phyloP scores from a whole-genome alignment of 2,797 vertebrate genomes.

The Myotis vivesi region DNA sequence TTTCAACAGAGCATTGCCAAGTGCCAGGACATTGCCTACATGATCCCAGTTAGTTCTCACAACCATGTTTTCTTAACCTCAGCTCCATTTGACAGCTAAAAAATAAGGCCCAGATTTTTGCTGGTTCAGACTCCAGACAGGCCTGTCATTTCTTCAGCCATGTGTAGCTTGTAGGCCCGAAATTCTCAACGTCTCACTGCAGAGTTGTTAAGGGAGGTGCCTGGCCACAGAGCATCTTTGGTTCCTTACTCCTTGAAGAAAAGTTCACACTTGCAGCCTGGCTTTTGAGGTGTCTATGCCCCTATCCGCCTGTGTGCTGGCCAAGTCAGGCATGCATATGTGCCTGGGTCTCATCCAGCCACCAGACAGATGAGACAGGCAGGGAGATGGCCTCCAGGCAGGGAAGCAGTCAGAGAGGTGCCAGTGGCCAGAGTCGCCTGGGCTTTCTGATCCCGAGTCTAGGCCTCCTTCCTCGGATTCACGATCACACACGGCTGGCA shows the following conservation, averaged over 20 bases:
- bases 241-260: not conserved
- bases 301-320: not conserved
- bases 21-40: not conserved
- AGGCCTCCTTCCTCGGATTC: not conserved
- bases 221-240: not conserved
- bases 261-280: not conserved
- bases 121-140: not conserved
- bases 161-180: not conserved
- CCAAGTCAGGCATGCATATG: not conserved
- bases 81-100: not conserved
- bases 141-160: not conserved
- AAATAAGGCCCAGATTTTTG: not conserved
- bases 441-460: not conserved
- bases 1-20: not conserved
- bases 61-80: not conserved
- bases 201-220: not conserved
- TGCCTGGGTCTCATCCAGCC: not conserved
- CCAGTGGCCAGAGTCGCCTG: not conserved
- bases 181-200: not conserved
- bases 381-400: not conserved
- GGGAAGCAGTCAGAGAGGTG: not conserved
- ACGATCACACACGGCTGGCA: not conserved
- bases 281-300: not conserved
- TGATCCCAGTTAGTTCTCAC: not conserved
- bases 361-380: not conserved